phyloP scores from a whole-genome alignment of 2,797 vertebrate genomes.

The Geotrypetes seraphini region DNA sequence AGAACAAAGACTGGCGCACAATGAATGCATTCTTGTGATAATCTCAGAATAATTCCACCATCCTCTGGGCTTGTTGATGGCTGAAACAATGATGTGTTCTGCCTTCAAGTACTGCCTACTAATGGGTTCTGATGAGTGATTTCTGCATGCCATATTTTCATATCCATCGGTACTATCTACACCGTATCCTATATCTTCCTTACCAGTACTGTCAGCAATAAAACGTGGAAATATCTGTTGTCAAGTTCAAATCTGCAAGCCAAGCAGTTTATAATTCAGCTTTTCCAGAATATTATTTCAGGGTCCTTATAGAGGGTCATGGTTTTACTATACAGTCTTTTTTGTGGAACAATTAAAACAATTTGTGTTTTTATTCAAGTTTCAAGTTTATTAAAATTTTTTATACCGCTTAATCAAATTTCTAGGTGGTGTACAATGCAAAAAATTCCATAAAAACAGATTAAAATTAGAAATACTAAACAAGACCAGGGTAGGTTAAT shows the following conservation, averaged over 20 bases:
- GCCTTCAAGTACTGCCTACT: constrained; percentile 19
- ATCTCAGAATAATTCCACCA: constrained; percentile 19
- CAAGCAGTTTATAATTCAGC: too few relatives aligned
- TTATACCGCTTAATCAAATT: too few relatives aligned
- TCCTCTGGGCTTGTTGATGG: background rate
- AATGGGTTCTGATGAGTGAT: constrained; percentile 13
- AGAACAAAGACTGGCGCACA: background rate
- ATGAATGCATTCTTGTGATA: constrained; percentile 7
- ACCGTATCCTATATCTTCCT: constrained; percentile 30
- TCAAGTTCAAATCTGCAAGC: constrained; percentile 33
- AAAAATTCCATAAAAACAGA: too few relatives aligned
- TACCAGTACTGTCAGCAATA: constrained; percentile 42
- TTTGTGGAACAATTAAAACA: too few relatives aligned
- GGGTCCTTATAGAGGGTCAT: too few relatives aligned
- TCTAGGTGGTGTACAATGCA: too few relatives aligned
- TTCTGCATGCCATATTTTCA: constrained; percentile 30
- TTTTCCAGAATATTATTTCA: too few relatives aligned
- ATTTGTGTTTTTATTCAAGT: too few relatives aligned
- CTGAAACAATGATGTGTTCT: constrained; percentile 1
- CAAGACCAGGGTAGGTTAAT: too few relatives aligned
- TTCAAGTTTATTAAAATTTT: too few relatives aligned
- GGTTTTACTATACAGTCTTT: too few relatives aligned
- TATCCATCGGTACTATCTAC: constrained; percentile 37
- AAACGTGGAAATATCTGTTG: constrained; percentile 27
- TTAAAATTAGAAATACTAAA: too few relatives aligned